Evolutionary conservation across 2,113 vertebrate genomes (phyloP).

Genomic region (Dendrocopos noguchii): DNA sequence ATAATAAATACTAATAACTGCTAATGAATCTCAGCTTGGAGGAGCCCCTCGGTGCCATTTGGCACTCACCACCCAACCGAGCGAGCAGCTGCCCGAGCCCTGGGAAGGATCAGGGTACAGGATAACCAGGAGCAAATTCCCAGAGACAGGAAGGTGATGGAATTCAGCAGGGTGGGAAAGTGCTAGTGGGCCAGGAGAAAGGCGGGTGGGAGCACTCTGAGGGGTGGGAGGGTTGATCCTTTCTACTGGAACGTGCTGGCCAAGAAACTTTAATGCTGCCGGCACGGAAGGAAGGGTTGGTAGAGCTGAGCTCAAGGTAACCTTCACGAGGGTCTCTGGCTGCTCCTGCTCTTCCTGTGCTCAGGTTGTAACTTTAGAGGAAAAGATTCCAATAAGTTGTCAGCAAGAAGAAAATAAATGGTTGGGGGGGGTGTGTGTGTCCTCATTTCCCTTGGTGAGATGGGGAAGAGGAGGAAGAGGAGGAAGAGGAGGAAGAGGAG

Average conservation of each 20-base stretch:
- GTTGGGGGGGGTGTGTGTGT: background rate
- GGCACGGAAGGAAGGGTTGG: background rate
- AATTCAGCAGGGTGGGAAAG: background rate
- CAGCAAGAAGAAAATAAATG: background rate
- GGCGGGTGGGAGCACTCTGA: background rate
- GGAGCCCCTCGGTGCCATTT: background rate
- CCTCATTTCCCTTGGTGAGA: background rate
- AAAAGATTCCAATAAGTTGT: background rate
- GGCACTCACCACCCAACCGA: no score
- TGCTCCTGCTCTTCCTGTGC: background rate
- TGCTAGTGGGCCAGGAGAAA: background rate
- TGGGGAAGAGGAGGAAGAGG: background rate
- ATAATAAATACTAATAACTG: background rate
- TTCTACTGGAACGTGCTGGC: background rate
- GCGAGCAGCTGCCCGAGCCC: background rate
- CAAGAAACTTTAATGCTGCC: slow-evolving; percentile 25
- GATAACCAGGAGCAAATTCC: background rate
- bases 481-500: background rate
- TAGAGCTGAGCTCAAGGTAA: slow-evolving; percentile 47
- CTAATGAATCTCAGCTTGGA: background rate
- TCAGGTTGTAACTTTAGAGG: background rate
- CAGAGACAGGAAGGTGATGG: accelerated
- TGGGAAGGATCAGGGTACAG: background rate
- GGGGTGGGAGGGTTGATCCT: no score
- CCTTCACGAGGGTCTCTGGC: background rate